Conservation (phyloP, 2,888 invertebrate genomes). For the Leptodirus hochenwartii region DNA sequence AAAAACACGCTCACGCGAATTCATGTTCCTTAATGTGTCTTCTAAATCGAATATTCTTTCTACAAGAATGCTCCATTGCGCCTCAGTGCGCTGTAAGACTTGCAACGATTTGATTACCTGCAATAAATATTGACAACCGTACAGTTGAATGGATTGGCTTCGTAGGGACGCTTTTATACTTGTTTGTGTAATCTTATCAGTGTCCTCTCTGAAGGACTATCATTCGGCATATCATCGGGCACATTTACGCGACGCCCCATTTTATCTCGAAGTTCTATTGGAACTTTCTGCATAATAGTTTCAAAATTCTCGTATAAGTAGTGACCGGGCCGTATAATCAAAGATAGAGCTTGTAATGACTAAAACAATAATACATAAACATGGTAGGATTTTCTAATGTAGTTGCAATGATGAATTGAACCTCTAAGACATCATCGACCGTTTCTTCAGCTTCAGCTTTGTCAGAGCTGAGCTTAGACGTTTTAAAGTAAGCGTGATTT, state of each 20-base stretch:
- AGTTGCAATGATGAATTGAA: slow-evolving; percentile 14
- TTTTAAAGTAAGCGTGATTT: slow-evolving; percentile 79
- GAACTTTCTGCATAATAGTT: slow-evolving; percentile 77
- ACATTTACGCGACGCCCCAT: slow-evolving; percentile 45
- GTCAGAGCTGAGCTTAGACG: slow-evolving; percentile 84
- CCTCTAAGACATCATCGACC: slow-evolving; percentile 87
- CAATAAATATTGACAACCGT: slow-evolving; percentile 11
- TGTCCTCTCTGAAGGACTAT: slow-evolving; percentile 63
- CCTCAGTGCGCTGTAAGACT: slow-evolving; percentile 82
- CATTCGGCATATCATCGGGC: slow-evolving; percentile 38
- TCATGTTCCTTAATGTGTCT: slow-evolving; percentile 67
- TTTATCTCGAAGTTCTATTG: slow-evolving; percentile 55
- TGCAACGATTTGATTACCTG: slow-evolving; percentile 77
- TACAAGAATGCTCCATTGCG: slow-evolving; percentile 80
- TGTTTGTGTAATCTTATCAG: slow-evolving; percentile 82
- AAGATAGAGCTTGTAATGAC: slow-evolving; percentile 69
- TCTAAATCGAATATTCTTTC: slow-evolving; percentile 67
- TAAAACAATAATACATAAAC: slow-evolving; percentile 23
- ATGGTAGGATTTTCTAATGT: slow-evolving; percentile 8
- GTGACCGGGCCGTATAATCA: slow-evolving; percentile 57
- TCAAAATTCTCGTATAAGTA: slow-evolving; percentile 65
- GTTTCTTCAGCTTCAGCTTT: slow-evolving; percentile 95
- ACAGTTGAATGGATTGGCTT: slow-evolving; percentile 2
- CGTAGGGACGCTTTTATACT: slow-evolving; percentile 28
- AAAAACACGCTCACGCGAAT: slow-evolving; percentile 36